Evolutionary conservation across 2,797 vertebrate genomes (phyloP), one percentile per base, ranked within the genome.

Genomic region (Hypotaenidia philippensis): DNA sequence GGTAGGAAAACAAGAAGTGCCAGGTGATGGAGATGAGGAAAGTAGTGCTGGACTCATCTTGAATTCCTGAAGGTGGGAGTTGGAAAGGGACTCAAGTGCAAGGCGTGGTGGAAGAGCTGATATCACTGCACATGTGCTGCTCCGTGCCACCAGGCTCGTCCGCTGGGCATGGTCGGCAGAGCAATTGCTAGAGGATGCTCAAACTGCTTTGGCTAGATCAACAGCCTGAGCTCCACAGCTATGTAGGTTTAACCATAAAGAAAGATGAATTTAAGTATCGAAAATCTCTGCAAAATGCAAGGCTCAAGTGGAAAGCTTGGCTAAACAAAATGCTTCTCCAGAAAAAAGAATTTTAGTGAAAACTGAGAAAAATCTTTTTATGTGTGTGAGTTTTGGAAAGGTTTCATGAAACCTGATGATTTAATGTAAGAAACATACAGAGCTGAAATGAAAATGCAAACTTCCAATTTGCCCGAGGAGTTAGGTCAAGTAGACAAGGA

Each of bases 121-220:
- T 19, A 47, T 11, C 32, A 7, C n/a, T 26, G 14, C 3, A 6
- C 7, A 1, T 1, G 65, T n/a, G 27, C n/a, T 14, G 29, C 5
- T 17, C 12, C 0, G 0, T 26, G 60, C 3, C 60, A 64, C 34
- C 8, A 7, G 0, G 9, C 27, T 50, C 56, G 21, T 38, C 50
- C 22, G 23, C 27, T 5, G 10, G 32, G 1, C 36, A 31, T 4
- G 27, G 56, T 41, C 93, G 64, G 32, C 26, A 61, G 12, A 64
- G 38, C 7, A 18, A 11, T 11, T n/a, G 10, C 38, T 23, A 23
- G 38, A 53, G 50, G 38, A 11, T 29, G 44, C 27, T 23, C 38
- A 13, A 34, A 34, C 36, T 86, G 36, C 57, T 68, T 22, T 21
- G 72, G 55, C 32, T n/a, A 23, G 61, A 44, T 32, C 34, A 68